phyloP scores from a whole-genome alignment of 2,797 vertebrate species.

The Ficedula albicollis region DNA sequence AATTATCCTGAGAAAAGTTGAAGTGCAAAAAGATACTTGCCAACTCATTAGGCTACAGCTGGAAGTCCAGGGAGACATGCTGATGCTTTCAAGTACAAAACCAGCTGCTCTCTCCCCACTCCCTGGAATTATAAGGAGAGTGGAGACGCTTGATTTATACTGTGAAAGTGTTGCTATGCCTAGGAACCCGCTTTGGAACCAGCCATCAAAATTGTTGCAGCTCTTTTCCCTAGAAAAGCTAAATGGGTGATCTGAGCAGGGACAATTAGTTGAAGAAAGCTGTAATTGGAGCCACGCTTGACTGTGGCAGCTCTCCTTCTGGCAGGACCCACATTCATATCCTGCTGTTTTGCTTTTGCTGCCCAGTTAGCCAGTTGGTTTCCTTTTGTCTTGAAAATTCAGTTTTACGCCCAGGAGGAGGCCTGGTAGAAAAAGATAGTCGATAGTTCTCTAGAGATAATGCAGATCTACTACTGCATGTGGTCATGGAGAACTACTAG shows the following conservation, averaged over 20 bases:
- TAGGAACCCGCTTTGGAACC: not conserved
- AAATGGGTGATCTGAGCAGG: not conserved
- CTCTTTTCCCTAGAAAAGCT: not conserved
- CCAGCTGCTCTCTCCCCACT: not conserved
- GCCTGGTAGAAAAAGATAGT: not conserved
- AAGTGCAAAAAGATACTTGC: not conserved
- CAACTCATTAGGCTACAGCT: constrained; percentile 5
- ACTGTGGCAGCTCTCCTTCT: not conserved
- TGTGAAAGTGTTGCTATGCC: not conserved
- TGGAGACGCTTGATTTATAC: not conserved
- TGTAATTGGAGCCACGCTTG: not conserved
- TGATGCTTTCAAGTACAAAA: constrained; percentile 23
- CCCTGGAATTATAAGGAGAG: not conserved
- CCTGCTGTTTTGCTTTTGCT: constrained; percentile 5
- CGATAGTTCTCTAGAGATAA: not conserved
- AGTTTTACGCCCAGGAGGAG: not conserved
- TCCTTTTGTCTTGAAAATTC: not conserved
- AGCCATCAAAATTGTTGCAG: not conserved
- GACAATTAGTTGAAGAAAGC: not conserved
- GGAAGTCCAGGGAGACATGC: not conserved
- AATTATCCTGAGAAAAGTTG: constrained; percentile 7
- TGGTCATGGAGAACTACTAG: not conserved
- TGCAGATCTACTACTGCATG: no score
- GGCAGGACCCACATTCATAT: not conserved
- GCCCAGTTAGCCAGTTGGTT: not conserved